Evolutionary conservation across 2,888 invertebrate species (phyloP).

Genomic region (Ernsta delagoae): DNA sequence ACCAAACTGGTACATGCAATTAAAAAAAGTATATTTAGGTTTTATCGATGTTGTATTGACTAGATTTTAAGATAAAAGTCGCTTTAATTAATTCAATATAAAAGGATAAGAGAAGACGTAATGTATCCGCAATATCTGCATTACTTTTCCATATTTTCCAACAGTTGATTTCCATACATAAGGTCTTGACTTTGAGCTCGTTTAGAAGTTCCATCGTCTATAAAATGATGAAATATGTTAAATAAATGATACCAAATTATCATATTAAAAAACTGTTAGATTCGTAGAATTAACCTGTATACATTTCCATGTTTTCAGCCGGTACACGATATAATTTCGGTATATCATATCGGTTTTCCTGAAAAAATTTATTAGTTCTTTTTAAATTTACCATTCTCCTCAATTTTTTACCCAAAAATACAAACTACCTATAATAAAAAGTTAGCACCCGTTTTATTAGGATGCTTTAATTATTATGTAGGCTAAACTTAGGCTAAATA

Average conservation of each 20-base stretch:
- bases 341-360: slow-evolving; percentile 76
- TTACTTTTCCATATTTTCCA: slow-evolving; percentile 59
- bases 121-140: slow-evolving; percentile 13
- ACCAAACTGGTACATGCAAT: slow-evolving; percentile 33
- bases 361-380: slow-evolving; percentile 21
- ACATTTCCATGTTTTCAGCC: slow-evolving; percentile 52
- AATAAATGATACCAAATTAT: too few relatives aligned
- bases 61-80: slow-evolving; percentile 8
- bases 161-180: slow-evolving; percentile 53
- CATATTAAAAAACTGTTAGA: not conserved
- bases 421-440: too few relatives aligned
- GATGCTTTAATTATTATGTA: too few relatives aligned
- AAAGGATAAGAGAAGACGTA: too few relatives aligned
- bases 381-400: not conserved
- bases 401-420: not conserved
- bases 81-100: too few relatives aligned
- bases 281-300: slow-evolving; percentile 52
- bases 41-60: slow-evolving; percentile 7
- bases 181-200: slow-evolving; percentile 52
- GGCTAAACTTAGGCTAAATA: too few relatives aligned
- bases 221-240: slow-evolving; percentile 36
- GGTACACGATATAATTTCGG: slow-evolving; percentile 71
- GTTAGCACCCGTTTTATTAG: too few relatives aligned
- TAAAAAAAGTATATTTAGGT: slow-evolving; percentile 20
- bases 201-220: slow-evolving; percentile 52